These are phyloP conservation scores for Ischnura elegans DNA, from an alignment of 2,888 invertebrate species.

Conservation along the genomic window DNA sequence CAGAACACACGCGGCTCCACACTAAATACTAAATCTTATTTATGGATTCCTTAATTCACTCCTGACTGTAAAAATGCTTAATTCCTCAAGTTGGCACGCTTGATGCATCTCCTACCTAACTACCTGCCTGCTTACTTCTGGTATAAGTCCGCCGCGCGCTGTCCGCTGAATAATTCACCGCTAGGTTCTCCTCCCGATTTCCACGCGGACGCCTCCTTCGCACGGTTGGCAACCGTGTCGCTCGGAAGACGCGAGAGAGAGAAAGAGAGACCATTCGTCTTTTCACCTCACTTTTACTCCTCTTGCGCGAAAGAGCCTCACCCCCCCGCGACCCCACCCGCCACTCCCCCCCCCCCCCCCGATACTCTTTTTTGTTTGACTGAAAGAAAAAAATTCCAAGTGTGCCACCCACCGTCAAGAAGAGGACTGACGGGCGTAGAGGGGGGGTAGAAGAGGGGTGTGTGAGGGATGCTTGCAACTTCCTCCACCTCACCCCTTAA, in stretches of 20 bases:
- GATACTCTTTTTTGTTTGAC: neutral
- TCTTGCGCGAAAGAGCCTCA: neutral
- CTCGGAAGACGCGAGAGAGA: neutral
- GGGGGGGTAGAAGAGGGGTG: neutral
- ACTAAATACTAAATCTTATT: too few relatives aligned
- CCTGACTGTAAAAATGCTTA: too few relatives aligned
- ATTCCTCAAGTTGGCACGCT: too few relatives aligned
- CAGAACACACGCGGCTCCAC: too few relatives aligned
- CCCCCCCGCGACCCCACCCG: neutral
- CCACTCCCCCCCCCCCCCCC: neutral
- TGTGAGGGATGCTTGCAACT: neutral
- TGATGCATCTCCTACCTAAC: too few relatives aligned
- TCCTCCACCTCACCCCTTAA: neutral
- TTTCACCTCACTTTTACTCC: neutral
- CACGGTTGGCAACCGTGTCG: neutral
- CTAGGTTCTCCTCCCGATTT: neutral
- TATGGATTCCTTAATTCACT: too few relatives aligned
- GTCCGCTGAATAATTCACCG: neutral
- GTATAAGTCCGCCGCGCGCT: too few relatives aligned
- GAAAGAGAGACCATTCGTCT: neutral
- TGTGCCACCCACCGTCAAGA: neutral
- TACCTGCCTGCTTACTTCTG: too few relatives aligned
- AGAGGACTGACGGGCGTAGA: neutral
- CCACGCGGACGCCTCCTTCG: neutral
- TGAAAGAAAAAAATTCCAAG: neutral